Conservation (phyloP, 1,140 invertebrate genomes). For the Papilio glaucus region DNA sequence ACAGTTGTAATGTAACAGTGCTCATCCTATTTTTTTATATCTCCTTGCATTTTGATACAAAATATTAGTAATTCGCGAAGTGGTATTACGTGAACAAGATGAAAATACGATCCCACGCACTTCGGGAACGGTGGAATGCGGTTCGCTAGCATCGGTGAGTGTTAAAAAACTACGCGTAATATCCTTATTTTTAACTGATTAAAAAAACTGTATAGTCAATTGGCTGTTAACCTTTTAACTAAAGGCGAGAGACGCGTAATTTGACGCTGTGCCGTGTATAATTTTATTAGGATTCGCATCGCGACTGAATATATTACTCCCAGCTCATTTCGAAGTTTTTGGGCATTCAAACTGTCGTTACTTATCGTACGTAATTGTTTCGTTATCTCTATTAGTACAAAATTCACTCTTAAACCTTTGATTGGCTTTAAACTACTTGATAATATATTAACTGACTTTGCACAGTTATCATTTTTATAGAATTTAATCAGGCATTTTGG, state of each 20-base stretch:
- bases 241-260: conserved; percentile 81
- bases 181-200: conserved; percentile 83
- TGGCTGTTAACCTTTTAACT: conserved; percentile 83
- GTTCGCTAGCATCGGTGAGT: conserved; percentile 78
- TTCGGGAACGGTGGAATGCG: conserved; percentile 79
- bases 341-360: conserved; percentile 61
- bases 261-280: conserved; percentile 81
- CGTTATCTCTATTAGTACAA: conserved; percentile 77
- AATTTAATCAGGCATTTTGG: conserved; percentile 54
- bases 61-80: conserved; percentile 81
- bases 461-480: conserved; percentile 56
- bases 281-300: conserved; percentile 79
- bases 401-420: conserved; percentile 77
- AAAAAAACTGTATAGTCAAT: conserved; percentile 83
- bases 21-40: conserved; percentile 81
- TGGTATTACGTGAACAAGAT: conserved; percentile 82
- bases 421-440: conserved; percentile 75
- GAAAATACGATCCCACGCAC: conserved; percentile 81
- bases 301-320: conserved; percentile 69
- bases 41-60: conserved; percentile 82
- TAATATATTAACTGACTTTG: conserved; percentile 66
- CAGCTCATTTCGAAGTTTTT: conserved; percentile 59
- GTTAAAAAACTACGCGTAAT: conserved; percentile 58
- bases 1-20: conserved; percentile 80
- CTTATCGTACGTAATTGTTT: conserved; percentile 72